Evolutionary conservation across 2,113 vertebrate species (phyloP).

Genomic region (Hyperopisus bebe): DNA sequence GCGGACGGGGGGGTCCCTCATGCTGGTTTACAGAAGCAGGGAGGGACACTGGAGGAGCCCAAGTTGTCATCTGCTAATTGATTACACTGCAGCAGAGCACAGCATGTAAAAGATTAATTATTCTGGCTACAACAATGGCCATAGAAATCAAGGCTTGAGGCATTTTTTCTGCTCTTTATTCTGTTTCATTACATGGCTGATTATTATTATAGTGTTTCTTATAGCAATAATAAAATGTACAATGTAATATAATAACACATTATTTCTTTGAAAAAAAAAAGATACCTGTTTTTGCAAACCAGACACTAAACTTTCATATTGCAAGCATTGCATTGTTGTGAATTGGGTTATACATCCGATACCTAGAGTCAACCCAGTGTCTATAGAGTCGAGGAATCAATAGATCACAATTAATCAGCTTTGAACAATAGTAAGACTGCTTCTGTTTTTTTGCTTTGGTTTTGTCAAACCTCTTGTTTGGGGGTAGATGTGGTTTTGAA

Average conservation of each 20-base stretch:
- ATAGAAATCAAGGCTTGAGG: neutral
- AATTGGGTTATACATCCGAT: neutral
- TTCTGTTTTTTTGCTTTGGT: neutral
- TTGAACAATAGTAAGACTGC: neutral
- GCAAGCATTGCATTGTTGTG: neutral
- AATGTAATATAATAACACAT: neutral
- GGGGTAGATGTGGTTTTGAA: neutral
- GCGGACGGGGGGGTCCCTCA: neutral
- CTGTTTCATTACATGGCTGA: neutral
- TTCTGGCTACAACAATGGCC: slow-evolving; percentile 7
- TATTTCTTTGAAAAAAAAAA: neutral
- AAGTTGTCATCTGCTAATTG: slow-evolving; percentile 9
- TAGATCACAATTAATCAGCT: neutral
- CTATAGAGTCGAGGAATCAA: neutral
- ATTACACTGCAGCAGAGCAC: slow-evolving; percentile 6
- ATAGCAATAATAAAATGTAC: neutral
- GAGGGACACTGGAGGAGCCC: neutral
- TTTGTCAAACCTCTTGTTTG: neutral
- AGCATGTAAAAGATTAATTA: slow-evolving; percentile 12
- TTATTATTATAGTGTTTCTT: neutral
- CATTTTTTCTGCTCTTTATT: neutral
- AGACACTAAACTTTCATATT: slow-evolving; percentile 3
- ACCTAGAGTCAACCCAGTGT: neutral
- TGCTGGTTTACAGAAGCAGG: neutral
- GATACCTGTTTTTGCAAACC: neutral